These are phyloP conservation scores for Rallus limicola DNA, from an alignment of 2,113 vertebrate species.

Conservation along the genomic window DNA sequence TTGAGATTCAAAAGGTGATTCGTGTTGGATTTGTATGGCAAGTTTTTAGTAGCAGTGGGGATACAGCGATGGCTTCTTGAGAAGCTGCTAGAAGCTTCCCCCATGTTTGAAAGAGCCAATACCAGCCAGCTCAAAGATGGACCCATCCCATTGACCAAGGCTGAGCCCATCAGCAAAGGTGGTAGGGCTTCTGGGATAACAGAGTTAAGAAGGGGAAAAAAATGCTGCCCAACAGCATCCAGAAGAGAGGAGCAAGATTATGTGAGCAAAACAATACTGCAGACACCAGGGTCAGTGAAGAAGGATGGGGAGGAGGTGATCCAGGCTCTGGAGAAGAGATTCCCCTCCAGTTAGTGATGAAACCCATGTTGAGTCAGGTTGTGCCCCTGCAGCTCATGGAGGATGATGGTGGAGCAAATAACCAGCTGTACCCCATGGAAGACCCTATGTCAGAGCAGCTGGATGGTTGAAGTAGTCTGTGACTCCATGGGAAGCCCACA, in stretches of 20 bases:
- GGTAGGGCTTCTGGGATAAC: not conserved
- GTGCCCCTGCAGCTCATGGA: not conserved
- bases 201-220: not conserved
- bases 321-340: rapidly evolving
- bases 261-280: not conserved
- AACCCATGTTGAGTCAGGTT: not conserved
- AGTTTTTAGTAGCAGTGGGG: rapidly evolving
- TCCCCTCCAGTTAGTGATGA: not conserved
- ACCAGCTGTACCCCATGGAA: not conserved
- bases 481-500: rapidly evolving
- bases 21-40: not conserved
- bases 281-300: not conserved
- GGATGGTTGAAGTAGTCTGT: not conserved
- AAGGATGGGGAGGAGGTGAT: not conserved
- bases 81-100: not conserved
- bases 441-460: rapidly evolving
- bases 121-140: rapidly evolving
- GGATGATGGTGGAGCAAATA: not conserved
- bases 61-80: not conserved
- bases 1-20: not conserved
- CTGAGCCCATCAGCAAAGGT: rapidly evolving
- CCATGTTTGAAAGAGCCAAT: rapidly evolving
- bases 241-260: not conserved
- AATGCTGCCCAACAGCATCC: too few relatives aligned
- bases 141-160: rapidly evolving